Evolutionary conservation across 1,140 invertebrate species (phyloP).

Genomic region (Diachasma alloeum): DNA sequence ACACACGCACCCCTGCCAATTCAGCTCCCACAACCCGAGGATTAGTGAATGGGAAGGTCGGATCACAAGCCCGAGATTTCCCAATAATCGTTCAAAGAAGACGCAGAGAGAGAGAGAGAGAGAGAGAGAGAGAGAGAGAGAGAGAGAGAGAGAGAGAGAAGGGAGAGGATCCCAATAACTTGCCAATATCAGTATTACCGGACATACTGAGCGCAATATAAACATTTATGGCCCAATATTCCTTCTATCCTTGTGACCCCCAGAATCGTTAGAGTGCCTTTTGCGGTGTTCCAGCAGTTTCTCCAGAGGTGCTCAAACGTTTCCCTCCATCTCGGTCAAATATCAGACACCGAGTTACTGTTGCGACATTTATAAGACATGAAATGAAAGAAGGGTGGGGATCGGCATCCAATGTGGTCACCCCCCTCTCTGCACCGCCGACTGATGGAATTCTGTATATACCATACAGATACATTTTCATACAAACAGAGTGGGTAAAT

Average conservation of each 20-base stretch:
- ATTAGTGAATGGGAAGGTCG: neutral
- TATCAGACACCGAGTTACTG: constrained; percentile 37
- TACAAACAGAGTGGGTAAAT: neutral
- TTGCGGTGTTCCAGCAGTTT: neutral
- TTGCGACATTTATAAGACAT: constrained; percentile 42
- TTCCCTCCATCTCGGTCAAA: constrained; percentile 25
- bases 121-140: neutral
- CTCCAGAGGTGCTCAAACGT: neutral
- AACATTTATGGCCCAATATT: constrained; percentile 63
- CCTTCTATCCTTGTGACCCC: constrained; percentile 37
- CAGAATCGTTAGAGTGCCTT: constrained; percentile 2
- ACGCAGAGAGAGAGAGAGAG: neutral
- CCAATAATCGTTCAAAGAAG: neutral
- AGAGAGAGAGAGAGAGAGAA: too few species aligned
- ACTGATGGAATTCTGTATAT: neutral
- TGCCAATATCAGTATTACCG: constrained; percentile 63
- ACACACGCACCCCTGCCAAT: neutral
- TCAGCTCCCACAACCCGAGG: neutral
- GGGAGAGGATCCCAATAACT: constrained; percentile 52
- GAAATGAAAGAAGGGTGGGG: constrained; percentile 49
- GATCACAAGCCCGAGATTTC: neutral
- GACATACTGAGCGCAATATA: constrained; percentile 61
- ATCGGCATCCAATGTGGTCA: constrained; percentile 46
- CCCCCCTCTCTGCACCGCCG: neutral
- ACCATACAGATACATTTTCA: neutral